Base-by-base conservation (phyloP, 2,888 invertebrate species). In the Lutraria lutraria region DNA sequence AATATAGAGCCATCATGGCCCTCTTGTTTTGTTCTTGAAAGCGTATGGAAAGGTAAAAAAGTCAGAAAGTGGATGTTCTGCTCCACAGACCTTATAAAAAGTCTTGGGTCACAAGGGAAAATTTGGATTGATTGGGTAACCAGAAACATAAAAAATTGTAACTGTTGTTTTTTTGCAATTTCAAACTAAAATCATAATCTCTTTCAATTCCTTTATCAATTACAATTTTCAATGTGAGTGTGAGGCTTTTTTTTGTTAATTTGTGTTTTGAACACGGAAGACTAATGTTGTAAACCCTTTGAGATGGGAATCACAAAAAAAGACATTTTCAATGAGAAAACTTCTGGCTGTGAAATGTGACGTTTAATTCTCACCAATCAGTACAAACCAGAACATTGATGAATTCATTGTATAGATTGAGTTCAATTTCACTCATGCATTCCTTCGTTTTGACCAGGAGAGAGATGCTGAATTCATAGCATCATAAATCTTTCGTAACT, bases 241-340 rank as follows among this genome's bases (percentile, higher is more conserved):
- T n/a, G n/a, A 68, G n/a, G 63, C n/a, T 25, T 68, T 12, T 68
- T 68, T 68, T 68, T 68, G n/a, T 68, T 68, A 68, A 68, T 68
- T 68, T 68, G 63, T 68, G n/a, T 25, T 68, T 68, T 25, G 63
- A 68, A 68, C 63, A 68, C 12, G 63, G 63, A 68, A 68, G 63
- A 25, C 63, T 25, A 13, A 25, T 25, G 63, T n/a, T 25, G 63
- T 25, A 21, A 68, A 68, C 63, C 25, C 63, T 68, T n/a, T 68
- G 25, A 68, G 25, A 68, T 25, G 3, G 21, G 25, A 63, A 63
- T 63, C 25, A 63, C 63, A 63, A 63, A 63, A 63, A 63, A 43
- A 68, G 13, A 56, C 56, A 19, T 25, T 68, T 25, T 68, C 6
- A 68, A n/a, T 68, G 63, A 68, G 63, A 68, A 68, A 68, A 68